Evolutionary conservation across 1,140 invertebrate genomes (phyloP).

Genomic region (Trichoplusia ni): DNA sequence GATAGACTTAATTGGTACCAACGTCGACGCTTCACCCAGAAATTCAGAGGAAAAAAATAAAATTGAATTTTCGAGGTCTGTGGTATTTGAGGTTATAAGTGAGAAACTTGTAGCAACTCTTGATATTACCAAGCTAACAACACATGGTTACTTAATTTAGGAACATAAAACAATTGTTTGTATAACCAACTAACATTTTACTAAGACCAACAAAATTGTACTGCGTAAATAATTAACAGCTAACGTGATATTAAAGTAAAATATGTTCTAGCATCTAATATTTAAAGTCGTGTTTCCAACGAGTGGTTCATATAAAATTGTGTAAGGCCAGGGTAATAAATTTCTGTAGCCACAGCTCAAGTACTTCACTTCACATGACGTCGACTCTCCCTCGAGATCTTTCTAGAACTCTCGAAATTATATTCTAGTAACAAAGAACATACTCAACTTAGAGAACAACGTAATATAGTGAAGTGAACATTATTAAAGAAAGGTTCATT

Average conservation of each 20-base stretch:
- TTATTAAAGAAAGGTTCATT: too few relatives aligned
- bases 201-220: background rate
- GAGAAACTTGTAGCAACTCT: too few relatives aligned
- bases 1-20: constrained; percentile 33
- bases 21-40: background rate
- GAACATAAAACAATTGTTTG: background rate
- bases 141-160: too few relatives aligned
- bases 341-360: constrained; percentile 16
- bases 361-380: constrained; percentile 10
- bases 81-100: too few relatives aligned
- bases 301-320: constrained; percentile 9
- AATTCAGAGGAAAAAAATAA: too few relatives aligned
- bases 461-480: too few relatives aligned
- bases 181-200: background rate
- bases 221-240: background rate
- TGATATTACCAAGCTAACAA: too few relatives aligned
- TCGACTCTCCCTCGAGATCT: constrained; percentile 2
- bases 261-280: background rate
- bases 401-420: constrained; percentile 21
- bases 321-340: constrained; percentile 14
- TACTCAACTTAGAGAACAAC: too few relatives aligned
- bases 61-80: too few relatives aligned
- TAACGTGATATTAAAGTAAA: background rate
- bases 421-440: constrained; percentile 8
- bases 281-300: constrained; percentile 2